These are phyloP conservation scores for Hippocampus abdominalis DNA, from an alignment of 2,113 vertebrate genomes.

Conservation along the genomic window DNA sequence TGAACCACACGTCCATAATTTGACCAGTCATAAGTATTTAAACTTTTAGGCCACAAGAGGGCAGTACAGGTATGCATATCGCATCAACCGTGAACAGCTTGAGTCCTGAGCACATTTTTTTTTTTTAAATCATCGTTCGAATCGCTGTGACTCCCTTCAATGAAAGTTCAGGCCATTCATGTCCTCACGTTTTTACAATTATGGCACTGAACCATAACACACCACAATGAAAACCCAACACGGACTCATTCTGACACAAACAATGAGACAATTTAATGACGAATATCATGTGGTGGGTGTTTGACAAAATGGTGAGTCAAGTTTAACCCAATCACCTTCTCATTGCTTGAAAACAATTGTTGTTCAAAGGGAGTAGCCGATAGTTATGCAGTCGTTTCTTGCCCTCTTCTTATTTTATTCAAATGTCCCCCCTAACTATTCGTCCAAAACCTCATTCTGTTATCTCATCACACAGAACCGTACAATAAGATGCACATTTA, in stretches of 20 bases:
- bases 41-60: slow-evolving; percentile 23
- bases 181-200: background rate
- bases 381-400: slow-evolving; percentile 60
- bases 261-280: slow-evolving; percentile 7
- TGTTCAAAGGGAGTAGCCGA: slow-evolving; percentile 55
- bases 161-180: slow-evolving; percentile 4
- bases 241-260: background rate
- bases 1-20: background rate
- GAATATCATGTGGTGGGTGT: slow-evolving; percentile 11
- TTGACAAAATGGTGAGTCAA: slow-evolving; percentile 25
- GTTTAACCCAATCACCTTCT: slow-evolving; percentile 50
- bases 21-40: background rate
- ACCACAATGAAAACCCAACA: background rate
- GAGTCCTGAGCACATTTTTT: background rate
- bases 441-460: slow-evolving; percentile 56
- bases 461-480: slow-evolving; percentile 66
- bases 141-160: slow-evolving; percentile 11
- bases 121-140: too few species aligned
- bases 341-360: slow-evolving; percentile 57
- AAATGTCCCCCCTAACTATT: slow-evolving; percentile 62
- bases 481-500: slow-evolving; percentile 71
- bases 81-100: background rate
- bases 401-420: slow-evolving; percentile 66
- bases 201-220: background rate
- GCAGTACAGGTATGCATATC: slow-evolving; percentile 33